Evolutionary conservation across 2,113 vertebrate species (phyloP).

Genomic region (Chrysemys picta): DNA sequence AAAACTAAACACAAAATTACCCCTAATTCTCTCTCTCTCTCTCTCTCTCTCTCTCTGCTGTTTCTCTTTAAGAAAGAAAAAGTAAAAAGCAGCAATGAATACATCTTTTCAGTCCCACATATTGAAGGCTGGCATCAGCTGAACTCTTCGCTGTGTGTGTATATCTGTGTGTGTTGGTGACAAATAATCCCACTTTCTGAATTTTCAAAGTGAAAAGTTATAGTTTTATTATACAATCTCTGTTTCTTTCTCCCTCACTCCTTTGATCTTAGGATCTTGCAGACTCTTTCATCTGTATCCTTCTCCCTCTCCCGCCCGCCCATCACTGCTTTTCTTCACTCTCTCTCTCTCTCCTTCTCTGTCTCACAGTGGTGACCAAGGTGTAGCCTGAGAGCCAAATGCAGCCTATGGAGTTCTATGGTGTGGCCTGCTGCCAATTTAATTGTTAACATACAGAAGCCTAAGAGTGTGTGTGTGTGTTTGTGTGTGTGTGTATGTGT

Average conservation of each 20-base stretch:
- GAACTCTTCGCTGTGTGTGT: not conserved
- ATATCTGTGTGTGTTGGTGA: not conserved
- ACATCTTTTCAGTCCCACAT: constrained; percentile 3
- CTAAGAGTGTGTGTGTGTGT: not conserved
- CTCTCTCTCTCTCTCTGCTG: constrained; percentile 9
- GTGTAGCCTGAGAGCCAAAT: not conserved
- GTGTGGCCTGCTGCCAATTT: not conserved
- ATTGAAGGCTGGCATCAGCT: constrained; percentile 3
- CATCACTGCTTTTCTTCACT: not conserved
- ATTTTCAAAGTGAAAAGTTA: constrained; percentile 12
- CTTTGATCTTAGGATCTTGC: not conserved
- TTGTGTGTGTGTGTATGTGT: not conserved
- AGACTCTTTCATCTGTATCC: not conserved
- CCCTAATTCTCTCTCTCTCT: not conserved
- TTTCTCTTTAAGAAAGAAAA: not conserved
- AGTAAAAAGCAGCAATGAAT: constrained; percentile 2
- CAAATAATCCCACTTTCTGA: constrained; percentile 7
- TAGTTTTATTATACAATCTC: constrained; percentile 11
- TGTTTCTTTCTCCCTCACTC: constrained; percentile 8
- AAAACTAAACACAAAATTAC: constrained; percentile 38
- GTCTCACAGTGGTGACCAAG: not conserved
- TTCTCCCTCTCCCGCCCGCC: not conserved
- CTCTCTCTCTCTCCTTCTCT: not conserved
- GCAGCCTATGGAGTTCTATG: not conserved
- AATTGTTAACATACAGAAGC: constrained; percentile 3